Percentiles rank a stretch among this genome's conserved stretches.
phyloP scores from a whole-genome alignment of 2,113 vertebrate species.

The Philantomba maxwellii region DNA sequence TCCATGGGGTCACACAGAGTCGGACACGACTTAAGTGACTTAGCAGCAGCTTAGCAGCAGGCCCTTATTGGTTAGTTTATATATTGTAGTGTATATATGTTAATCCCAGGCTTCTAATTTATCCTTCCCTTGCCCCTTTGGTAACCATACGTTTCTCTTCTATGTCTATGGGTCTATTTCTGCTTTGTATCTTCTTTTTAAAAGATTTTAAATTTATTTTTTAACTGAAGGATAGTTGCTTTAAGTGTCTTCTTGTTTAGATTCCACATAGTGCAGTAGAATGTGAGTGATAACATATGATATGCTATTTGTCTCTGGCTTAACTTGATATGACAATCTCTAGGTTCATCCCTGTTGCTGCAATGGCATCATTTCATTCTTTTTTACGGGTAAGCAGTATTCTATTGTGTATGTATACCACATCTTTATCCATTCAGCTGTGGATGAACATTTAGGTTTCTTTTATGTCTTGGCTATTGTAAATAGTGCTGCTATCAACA shows the following conservation, averaged over 20 bases:
- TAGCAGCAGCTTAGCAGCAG: neutral
- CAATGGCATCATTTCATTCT: neutral
- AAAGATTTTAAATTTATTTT: neutral
- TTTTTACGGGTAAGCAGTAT: neutral
- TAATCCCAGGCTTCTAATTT: neutral
- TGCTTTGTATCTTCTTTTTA: neutral
- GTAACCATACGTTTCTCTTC: neutral
- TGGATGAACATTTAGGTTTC: neutral
- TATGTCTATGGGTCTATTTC: neutral
- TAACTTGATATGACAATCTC: neutral
- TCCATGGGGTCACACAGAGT: too few species aligned
- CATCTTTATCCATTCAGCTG: neutral
- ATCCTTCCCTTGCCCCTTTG: neutral
- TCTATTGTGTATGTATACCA: neutral
- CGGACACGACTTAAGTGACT: too few species aligned
- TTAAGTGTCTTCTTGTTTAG: neutral
- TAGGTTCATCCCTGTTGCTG: neutral
- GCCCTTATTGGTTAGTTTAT: neutral
- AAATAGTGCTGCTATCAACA: neutral
- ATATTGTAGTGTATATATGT: neutral
- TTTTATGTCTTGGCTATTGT: neutral
- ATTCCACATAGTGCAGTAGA: neutral
- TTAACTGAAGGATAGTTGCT: neutral
- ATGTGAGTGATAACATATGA: neutral
- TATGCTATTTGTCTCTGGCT: neutral